Base-by-base conservation (phyloP, 2,888 invertebrate genomes). In the Megamerina dolium region DNA sequence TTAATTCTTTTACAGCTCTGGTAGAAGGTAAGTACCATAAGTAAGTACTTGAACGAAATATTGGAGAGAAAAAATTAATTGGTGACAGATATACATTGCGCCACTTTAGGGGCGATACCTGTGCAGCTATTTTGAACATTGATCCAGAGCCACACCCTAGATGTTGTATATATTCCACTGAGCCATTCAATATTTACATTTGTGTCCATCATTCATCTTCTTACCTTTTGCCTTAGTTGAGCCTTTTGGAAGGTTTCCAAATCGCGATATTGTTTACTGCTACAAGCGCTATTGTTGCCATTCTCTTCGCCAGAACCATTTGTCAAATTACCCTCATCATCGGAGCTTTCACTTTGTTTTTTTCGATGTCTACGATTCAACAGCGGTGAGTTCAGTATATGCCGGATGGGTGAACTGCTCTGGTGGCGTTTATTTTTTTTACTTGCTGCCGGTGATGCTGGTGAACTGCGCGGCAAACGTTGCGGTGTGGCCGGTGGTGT, bases 211-310 rank as follows among this genome's bases (percentile, higher is more conserved):
- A n/a, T n/a, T n/a, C n/a, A n/a, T n/a, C 13, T n/a, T 17, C 10
- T 33, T 68, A 91, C 91, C 82, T 92, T 92, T 72, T 92, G 91
- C 54, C 89, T 77, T 26, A 92, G 78, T 65, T 92, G 91, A 12
- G 89, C 88, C 68, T 91, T 91, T 70, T 93, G 92, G 69, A 92
- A 91, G 52, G 87, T 89, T 72, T 92, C 92, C 55, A 92, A 75
- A 68, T 92, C 87, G 48, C 84, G 79, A 64, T 86, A 91, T 70
- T 87, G 86, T 57, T 82, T 82, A 51, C 81, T 79, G n/a, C n/a
- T n/a, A 59, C 79, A 65, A 46, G 56, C 55, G 40, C 52, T 55
- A 21, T 38, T 78, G 19, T 45, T 41, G 18, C 44, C 74, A 37
- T 54, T 54, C 62, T 78, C 73, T 68, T 78, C 77, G n/a, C 69